These are phyloP conservation scores for Dromas ardeola DNA, from an alignment of 2,113 vertebrate species.

Conservation along the genomic window DNA sequence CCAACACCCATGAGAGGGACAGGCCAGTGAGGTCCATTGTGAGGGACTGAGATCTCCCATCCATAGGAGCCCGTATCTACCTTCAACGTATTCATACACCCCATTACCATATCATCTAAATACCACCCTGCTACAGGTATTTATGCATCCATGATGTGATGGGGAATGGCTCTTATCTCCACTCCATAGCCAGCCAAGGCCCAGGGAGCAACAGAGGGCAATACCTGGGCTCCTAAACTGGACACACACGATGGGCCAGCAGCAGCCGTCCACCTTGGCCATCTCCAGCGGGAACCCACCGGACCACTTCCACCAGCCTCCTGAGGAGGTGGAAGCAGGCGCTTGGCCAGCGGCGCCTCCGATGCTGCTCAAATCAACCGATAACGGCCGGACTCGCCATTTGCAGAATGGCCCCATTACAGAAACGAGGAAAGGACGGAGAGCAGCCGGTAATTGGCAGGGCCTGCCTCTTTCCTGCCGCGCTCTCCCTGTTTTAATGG, in stretches of 20 bases:
- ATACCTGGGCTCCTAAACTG: not conserved
- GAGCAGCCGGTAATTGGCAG: not conserved
- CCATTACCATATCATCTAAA: not conserved
- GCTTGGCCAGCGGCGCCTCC: rapidly evolving
- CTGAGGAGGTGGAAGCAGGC: not conserved
- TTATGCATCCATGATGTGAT: not conserved
- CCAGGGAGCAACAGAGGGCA: not conserved
- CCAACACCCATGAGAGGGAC: not conserved
- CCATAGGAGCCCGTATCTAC: not conserved
- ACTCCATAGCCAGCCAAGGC: not conserved
- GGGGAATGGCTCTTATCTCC: not conserved
- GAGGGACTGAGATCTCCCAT: not conserved
- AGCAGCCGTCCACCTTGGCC: not conserved
- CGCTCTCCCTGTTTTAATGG: not conserved
- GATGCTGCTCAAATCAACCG: not conserved
- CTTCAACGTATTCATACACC: not conserved
- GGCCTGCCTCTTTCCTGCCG: not conserved
- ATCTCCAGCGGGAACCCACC: not conserved
- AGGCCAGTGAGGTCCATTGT: not conserved
- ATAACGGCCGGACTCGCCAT: rapidly evolving
- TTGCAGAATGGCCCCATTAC: not conserved
- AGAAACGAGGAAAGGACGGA: not conserved
- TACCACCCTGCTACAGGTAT: rapidly evolving
- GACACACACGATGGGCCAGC: not conserved
- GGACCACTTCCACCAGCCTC: not conserved